Evolutionary conservation across 2,888 invertebrate species (phyloP).

Genomic region (Oegoconia quadripuncta): DNA sequence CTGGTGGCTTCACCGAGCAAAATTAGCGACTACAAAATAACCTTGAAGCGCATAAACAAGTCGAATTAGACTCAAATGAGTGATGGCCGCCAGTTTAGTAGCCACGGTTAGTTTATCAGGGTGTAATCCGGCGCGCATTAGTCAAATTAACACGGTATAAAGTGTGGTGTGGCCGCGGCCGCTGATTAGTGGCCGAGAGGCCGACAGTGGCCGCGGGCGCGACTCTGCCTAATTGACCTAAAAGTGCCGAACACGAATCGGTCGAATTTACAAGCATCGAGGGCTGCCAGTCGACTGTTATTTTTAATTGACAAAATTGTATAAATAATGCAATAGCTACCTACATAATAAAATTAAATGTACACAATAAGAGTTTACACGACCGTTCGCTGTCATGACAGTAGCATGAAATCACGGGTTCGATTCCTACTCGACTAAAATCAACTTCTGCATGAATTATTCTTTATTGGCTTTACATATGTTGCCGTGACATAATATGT

Average conservation of each 20-base stretch:
- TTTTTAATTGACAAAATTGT: neutral
- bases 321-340: no score
- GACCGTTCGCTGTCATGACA: no score
- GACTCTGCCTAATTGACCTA: constrained; percentile 78
- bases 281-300: constrained; percentile 46
- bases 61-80: constrained; percentile 29
- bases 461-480: no score
- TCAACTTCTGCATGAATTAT: no score
- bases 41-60: constrained; percentile 17
- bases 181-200: constrained; percentile 62
- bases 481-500: no score
- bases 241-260: constrained; percentile 77
- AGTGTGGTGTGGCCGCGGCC: constrained; percentile 70
- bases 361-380: no score
- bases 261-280: constrained; percentile 59
- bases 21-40: neutral
- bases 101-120: constrained; percentile 51
- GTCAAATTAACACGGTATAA: constrained; percentile 79
- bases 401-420: no score
- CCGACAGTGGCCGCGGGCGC: constrained; percentile 42
- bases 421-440: no score
- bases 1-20: no score
- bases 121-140: constrained; percentile 69
- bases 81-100: constrained; percentile 33
- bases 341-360: no score